Base-by-base conservation (phyloP, 2,113 vertebrate genomes). In the Pionites leucogaster region DNA sequence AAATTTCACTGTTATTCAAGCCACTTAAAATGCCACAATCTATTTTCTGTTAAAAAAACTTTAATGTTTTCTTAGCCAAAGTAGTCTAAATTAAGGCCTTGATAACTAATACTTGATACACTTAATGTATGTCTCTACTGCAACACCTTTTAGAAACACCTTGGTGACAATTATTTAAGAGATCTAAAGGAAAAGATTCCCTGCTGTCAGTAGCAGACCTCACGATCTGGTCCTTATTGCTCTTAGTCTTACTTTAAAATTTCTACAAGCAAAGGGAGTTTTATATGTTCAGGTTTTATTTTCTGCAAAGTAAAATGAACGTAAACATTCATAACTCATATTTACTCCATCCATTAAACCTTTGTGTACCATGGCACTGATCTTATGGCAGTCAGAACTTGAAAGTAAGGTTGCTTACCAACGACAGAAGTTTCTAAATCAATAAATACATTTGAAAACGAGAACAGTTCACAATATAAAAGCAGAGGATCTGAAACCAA, bases 301-400 rank as follows among this genome's bases (percentile, higher is more conserved):
- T 78, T 72, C 86, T 82, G 78, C 75, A 95, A 97, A 82, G 46
- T 96, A 67, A 96, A 96, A 91, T 68, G 44, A n/a, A 94, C 93
- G 92, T 97, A 98, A 97, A 98, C 92, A 95, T 65, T 87, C 41
- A 33, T 82, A 89, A 93, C 50, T 93, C 69, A 86, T 67, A 93
- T 92, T 60, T 97, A 86, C 71, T 95, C 79, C 91, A 39, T 93
- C 69, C 70, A 78, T 95, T 97, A 94, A 97, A 95, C 20, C 33
- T 65, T 69, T 86, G 55, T 42, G 89, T 49, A 92, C 84, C 93
- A 92, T 96, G 97, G 98, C 98, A 98, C 95, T 94, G 95, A 97
- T 74, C 52, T 97, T 76, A 96, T 86, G 96, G 97, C 96, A 97
- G 59, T 50, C 19, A 70, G 59, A 90, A 82, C 60, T 79, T 80